Base-by-base conservation (phyloP, 2,113 vertebrate species). In the Scophthalmus maximus region DNA sequence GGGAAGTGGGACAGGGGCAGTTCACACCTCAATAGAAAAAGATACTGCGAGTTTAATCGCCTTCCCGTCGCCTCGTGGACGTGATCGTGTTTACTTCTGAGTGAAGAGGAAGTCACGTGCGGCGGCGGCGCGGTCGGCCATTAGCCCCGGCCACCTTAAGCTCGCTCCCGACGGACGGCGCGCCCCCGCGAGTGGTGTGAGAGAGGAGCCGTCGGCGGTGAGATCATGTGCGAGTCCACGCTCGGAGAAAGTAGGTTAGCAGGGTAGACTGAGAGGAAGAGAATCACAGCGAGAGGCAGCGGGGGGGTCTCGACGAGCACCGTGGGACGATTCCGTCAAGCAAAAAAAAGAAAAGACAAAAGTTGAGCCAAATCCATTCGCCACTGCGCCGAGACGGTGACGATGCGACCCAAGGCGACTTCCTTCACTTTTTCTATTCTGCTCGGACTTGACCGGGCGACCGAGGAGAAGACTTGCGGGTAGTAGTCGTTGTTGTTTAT, bases 221-320 rank as follows among this genome's bases (percentile, higher is more conserved):
- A 89, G 91, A 94, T 93, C 94, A 94, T 94, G 93, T 93, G 93
- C 93, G 90, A 93, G 91, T 92, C 91, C 93, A 93, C 87, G 93
- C 92, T 91, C 50, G 85, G 80, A 88, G 87, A 93, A 93, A 94
- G 92, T 94, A 86, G 93, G 93, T 93, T 93, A 94, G 90, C 92
- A 91, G 90, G 90, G 76, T 92, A 92, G 92, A 91, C 86, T 87
- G 92, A 89, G 89, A 89, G 92, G 83, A 86, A 90, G 55, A 84
- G 79, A 90, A 70, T 68, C 78, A 83, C 58, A 73, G 66, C 68
- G 10, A 25, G 22, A 25, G 8, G 23, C 8, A 44, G 50, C 8
- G 23, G 18, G 81, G 87, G 87, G 63, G 56, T 18, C 4, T 47
- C 44, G 15, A 68, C 10, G 68, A 83, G 51, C 79, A 86, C 66